Conservation (phyloP, 1,140 invertebrate species). For the Platorchestia sp. region DNA sequence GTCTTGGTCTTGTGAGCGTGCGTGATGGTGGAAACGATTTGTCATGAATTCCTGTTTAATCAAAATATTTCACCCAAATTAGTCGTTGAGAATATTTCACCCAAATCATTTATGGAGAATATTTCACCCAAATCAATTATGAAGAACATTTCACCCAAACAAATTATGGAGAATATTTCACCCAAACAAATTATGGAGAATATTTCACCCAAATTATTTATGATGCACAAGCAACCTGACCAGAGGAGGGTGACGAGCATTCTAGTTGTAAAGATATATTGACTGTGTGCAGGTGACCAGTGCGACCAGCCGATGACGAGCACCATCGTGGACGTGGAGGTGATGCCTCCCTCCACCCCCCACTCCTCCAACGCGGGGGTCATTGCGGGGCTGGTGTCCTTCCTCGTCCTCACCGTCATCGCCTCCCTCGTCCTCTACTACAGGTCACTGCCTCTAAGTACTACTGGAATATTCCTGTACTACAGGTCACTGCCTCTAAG, state of each 20-base stretch:
- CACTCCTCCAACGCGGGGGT: slow-evolving; percentile 67
- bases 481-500: too few species aligned
- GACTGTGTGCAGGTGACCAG: slow-evolving; percentile 71
- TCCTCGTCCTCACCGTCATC: slow-evolving; percentile 76
- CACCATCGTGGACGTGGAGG: slow-evolving; percentile 70
- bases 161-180: neutral
- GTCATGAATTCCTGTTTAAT: too few species aligned
- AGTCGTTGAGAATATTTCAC: too few species aligned
- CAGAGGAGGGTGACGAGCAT: too few species aligned
- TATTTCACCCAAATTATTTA: neutral
- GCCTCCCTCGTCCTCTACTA: slow-evolving; percentile 81
- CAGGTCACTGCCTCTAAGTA: slow-evolving; percentile 69
- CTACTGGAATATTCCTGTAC: too few species aligned
- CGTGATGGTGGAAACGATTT: too few species aligned
- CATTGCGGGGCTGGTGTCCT: slow-evolving; percentile 76
- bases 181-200: neutral
- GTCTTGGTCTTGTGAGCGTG: too few species aligned
- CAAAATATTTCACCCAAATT: too few species aligned
- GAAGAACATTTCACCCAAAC: too few species aligned
- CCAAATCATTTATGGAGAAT: too few species aligned
- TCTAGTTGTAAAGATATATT: neutral
- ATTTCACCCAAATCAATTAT: too few species aligned
- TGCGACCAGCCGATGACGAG: slow-evolving; percentile 73
- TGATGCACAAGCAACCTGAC: too few species aligned
- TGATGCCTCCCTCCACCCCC: slow-evolving; percentile 61